Evolutionary conservation across 1,140 invertebrate species (phyloP).

Genomic region (Oryzaephilus surinamensis): DNA sequence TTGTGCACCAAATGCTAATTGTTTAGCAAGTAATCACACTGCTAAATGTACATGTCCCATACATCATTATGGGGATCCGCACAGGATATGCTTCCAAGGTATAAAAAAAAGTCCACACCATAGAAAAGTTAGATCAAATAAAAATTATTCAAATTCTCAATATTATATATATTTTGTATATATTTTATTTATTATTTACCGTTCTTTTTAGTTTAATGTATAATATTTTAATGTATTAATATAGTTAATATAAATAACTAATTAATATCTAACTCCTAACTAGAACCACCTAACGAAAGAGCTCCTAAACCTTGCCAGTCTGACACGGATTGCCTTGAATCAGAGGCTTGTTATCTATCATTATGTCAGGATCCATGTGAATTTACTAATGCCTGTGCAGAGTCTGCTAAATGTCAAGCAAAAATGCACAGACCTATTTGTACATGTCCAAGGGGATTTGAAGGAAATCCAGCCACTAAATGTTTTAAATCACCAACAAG

Average conservation of each 20-base stretch:
- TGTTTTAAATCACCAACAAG: slow-evolving; percentile 57
- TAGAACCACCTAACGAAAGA: slow-evolving; percentile 56
- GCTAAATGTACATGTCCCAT: slow-evolving; percentile 59
- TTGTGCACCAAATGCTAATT: slow-evolving; percentile 58
- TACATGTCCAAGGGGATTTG: slow-evolving; percentile 59
- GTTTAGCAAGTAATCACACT: slow-evolving; percentile 56
- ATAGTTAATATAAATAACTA: slow-evolving; percentile 18
- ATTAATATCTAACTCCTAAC: slow-evolving; percentile 24
- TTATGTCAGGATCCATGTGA: slow-evolving; percentile 63
- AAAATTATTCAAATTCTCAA: slow-evolving; percentile 7
- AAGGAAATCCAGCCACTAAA: slow-evolving; percentile 64
- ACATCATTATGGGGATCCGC: slow-evolving; percentile 37
- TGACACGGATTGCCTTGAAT: slow-evolving; percentile 62
- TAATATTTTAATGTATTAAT: slow-evolving; percentile 14
- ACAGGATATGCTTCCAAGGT: slow-evolving; percentile 34
- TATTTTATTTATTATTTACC: slow-evolving; percentile 5
- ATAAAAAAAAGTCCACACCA: slow-evolving; percentile 12
- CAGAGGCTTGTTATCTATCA: slow-evolving; percentile 62
- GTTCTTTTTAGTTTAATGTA: slow-evolving; percentile 2
- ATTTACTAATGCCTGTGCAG: slow-evolving; percentile 61
- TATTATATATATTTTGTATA: slow-evolving; percentile 5
- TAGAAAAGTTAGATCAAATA: not conserved
- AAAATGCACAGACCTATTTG: slow-evolving; percentile 68
- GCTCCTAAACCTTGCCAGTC: slow-evolving; percentile 57
- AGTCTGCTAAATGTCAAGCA: slow-evolving; percentile 57